Evolutionary conservation across 2,888 invertebrate species (phyloP).

Genomic region (Bimastos eiseni): DNA sequence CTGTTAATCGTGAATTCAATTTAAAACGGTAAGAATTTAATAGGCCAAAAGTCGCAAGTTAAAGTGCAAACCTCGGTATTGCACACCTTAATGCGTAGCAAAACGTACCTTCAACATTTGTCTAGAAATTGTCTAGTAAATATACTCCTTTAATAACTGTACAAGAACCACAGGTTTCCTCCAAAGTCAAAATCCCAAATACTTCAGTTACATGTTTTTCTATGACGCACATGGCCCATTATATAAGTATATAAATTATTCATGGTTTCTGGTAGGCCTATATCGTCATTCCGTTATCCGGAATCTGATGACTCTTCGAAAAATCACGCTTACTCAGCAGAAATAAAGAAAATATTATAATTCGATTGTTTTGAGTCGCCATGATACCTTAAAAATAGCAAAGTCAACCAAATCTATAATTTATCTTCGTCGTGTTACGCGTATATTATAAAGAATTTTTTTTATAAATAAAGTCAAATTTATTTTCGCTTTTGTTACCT

Average conservation of each 20-base stretch:
- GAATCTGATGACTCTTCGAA: conserved; percentile 22
- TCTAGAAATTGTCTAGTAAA: not conserved
- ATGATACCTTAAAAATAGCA: not conserved
- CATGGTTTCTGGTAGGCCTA: not conserved
- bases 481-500: conserved; percentile 13
- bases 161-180: not conserved
- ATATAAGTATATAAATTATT: not conserved
- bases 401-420: not conserved
- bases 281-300: not conserved
- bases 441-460: not conserved
- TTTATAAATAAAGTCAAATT: not conserved
- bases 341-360: not conserved
- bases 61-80: not conserved
- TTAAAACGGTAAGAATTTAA: not conserved
- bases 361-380: not conserved
- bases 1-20: too few relatives aligned
- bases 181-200: not conserved
- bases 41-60: not conserved
- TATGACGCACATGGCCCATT: not conserved
- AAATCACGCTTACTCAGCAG: conserved; percentile 20
- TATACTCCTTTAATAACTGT: not conserved
- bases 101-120: not conserved
- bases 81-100: not conserved
- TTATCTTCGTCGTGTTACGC: not conserved
- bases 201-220: not conserved